These are phyloP conservation scores for Neria commutata DNA, from an alignment of 2,888 invertebrate species.

Conservation along the genomic window DNA sequence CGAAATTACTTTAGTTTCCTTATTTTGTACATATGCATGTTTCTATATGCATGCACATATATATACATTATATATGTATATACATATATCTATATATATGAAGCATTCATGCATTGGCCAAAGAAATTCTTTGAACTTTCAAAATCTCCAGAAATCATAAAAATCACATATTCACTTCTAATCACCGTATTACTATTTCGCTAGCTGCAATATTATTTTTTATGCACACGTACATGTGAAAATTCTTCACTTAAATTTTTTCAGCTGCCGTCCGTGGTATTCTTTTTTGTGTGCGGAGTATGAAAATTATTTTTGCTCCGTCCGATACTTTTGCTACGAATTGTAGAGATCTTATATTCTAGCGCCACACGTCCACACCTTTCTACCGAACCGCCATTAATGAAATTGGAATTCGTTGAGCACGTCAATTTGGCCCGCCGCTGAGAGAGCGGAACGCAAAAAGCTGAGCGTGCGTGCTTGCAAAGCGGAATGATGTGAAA, in stretches of 20 bases:
- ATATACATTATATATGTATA: neutral
- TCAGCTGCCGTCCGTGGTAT: constrained; percentile 11
- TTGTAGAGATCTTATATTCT: too few species aligned
- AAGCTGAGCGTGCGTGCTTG: too few species aligned
- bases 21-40: constrained; percentile 39
- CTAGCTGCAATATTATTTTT: constrained; percentile 6
- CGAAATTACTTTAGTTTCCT: constrained; percentile 40
- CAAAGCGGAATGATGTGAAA: too few species aligned
- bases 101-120: constrained; percentile 5
- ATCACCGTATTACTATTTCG: neutral
- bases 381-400: constrained; percentile 47
- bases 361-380: constrained; percentile 24
- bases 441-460: too few species aligned
- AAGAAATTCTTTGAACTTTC: constrained; percentile 7
- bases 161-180: constrained; percentile 17
- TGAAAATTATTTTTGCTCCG: constrained; percentile 28
- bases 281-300: constrained; percentile 23
- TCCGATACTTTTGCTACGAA: constrained; percentile 4
- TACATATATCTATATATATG: constrained; percentile 7
- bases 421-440: too few species aligned
- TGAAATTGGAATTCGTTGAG: constrained; percentile 37
- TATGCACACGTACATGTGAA: constrained; percentile 8
- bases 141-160: constrained; percentile 15
- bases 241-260: constrained; percentile 17
- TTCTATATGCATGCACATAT: neutral